Evolutionary conservation across 2,797 vertebrate genomes (phyloP), one percentile per base, ranked within the genome.

Genomic region (Siniperca scherzeri): DNA sequence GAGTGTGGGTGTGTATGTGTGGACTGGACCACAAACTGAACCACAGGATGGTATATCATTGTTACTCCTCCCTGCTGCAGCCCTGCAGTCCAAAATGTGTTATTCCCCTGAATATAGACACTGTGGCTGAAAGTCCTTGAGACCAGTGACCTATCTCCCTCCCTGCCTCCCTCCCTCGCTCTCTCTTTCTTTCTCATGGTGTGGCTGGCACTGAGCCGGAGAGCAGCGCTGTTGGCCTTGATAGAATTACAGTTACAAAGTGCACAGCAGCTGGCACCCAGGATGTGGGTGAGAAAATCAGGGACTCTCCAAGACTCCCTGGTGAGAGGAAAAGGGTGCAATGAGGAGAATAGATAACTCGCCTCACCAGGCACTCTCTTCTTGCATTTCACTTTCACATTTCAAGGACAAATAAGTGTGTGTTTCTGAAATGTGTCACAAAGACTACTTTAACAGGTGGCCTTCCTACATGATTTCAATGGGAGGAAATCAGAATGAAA

Each of bases 261-360:
- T 80, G 67, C 50, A 25, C 38, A 53, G 78, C 72, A 74, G 89
- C 78, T 21, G 81, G 84, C 88, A 92, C 89, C 88, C 77, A 68
- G 87, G 90, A 91, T 78, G 79, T 77, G 80, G 62, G 53, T 77
- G 86, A 81, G 78, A 89, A 83, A 86, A 69, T 69, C 53, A 77
- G 90, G 93, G 92, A 92, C 87, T 93, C 90, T 93, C 90, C 87
- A 68, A 38, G 53, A 74, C 52, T 90, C 59, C 72, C 65, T 69
- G n/a, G 53, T 83, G 57, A 73, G 84, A 0, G 0, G 52, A 66
- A 90, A 85, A 76, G 74, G 68, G 36, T 57, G 22, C 4, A 1
- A 55, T 74, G 46, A 79, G 53, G 7, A 48, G 33, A 86, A 71
- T 2, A 74, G 52, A 81, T 70, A 77, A 73, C 46, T 0, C 19